Evolutionary conservation across 2,797 vertebrate genomes (phyloP).

Genomic region (Lacerta bilineata): DNA sequence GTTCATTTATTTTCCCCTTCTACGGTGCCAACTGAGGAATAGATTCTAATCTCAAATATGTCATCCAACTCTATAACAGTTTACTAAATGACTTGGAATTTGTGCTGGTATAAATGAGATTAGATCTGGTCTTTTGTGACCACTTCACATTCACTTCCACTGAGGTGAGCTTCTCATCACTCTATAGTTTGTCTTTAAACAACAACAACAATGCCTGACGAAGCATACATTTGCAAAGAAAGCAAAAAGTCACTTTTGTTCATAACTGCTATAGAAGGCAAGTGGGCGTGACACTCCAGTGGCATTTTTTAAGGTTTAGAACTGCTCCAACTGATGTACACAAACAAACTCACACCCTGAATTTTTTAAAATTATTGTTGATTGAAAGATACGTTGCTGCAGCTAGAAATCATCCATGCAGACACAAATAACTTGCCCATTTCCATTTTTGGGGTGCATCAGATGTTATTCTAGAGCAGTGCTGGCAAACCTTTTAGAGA

Average conservation of each 20-base stretch:
- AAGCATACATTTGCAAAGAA: background rate
- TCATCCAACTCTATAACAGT: conserved; percentile 6
- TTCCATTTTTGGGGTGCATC: background rate
- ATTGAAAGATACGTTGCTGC: no score
- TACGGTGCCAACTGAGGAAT: background rate
- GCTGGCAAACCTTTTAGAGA: no score
- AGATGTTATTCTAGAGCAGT: background rate
- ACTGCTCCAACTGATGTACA: background rate
- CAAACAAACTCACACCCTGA: no score
- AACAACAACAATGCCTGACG: accelerated
- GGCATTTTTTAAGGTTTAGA: background rate
- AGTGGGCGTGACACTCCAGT: background rate
- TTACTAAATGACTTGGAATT: conserved; percentile 13
- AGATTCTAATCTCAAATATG: conserved; percentile 16
- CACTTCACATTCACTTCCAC: background rate
- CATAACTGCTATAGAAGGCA: background rate
- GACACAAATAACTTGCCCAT: background rate
- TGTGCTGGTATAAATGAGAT: background rate
- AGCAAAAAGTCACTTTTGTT: background rate
- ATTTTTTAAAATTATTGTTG: no score
- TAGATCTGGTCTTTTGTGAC: background rate
- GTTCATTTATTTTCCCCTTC: conserved; percentile 9
- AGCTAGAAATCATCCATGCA: background rate
- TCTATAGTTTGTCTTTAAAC: background rate
- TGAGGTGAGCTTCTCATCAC: background rate